These are phyloP conservation scores for Cephus pulcher DNA, from an alignment of 2,888 invertebrate species.

Conservation along the genomic window DNA sequence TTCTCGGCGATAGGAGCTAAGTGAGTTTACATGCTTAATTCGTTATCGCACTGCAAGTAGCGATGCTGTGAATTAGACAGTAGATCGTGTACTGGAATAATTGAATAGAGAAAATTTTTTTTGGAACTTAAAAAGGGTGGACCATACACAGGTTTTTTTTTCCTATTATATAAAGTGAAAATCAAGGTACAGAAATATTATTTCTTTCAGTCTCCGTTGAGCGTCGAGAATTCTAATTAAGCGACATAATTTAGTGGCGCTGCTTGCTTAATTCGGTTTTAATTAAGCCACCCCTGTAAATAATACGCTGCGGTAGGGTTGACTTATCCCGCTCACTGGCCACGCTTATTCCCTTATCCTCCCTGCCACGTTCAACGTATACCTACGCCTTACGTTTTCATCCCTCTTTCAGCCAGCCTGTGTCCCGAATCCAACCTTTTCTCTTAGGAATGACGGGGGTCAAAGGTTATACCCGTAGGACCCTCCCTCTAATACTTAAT, in stretches of 20 bases:
- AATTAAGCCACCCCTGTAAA: slow-evolving; percentile 10
- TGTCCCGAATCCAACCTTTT: background rate
- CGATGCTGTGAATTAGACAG: background rate
- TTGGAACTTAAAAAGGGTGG: no score
- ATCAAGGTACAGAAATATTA: background rate
- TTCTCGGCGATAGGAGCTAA: background rate
- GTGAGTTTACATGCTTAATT: background rate
- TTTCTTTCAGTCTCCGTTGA: background rate
- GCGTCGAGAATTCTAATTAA: background rate
- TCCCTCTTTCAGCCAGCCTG: background rate
- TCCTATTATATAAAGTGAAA: background rate
- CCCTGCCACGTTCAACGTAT: background rate
- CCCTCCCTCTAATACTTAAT: background rate
- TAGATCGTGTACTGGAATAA: background rate
- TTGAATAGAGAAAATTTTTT: background rate
- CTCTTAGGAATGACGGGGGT: background rate
- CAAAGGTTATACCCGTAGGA: background rate
- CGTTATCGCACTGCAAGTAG: background rate
- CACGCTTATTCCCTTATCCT: background rate
- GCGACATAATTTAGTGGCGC: background rate
- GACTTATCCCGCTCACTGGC: slow-evolving; percentile 4
- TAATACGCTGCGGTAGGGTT: slow-evolving; percentile 1
- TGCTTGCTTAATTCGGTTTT: slow-evolving; percentile 2
- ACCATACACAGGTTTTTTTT: background rate
- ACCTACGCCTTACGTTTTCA: background rate